phyloP scores from a whole-genome alignment of 2,797 vertebrate species.

The Remorina albescens region DNA sequence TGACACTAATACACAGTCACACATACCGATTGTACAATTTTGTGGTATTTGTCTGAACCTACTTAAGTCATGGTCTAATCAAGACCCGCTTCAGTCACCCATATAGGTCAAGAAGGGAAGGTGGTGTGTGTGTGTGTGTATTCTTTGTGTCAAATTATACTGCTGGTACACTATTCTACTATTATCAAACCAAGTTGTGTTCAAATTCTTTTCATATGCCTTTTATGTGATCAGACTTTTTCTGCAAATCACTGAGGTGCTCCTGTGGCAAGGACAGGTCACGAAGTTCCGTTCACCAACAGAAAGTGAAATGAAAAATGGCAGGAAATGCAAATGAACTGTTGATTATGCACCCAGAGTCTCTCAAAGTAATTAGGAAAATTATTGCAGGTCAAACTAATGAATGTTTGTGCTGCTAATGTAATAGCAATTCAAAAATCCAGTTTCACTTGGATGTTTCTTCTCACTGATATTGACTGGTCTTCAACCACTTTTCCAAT shows the following conservation, averaged over 20 bases:
- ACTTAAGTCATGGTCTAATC: constrained; percentile 33
- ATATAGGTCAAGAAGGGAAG: constrained; percentile 8
- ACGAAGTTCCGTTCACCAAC: constrained; percentile 27
- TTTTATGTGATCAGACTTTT: too few relatives aligned
- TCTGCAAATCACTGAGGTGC: constrained; percentile 19
- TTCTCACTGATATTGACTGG: too few relatives aligned
- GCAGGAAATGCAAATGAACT: constrained; percentile 42
- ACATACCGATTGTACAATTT: constrained; percentile 19
- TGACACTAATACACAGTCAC: constrained; percentile 24
- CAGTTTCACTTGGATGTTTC: constrained; percentile 31
- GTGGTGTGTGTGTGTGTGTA: not conserved
- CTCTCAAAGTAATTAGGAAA: constrained; percentile 48
- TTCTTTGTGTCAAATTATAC: not conserved
- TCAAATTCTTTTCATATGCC: not conserved
- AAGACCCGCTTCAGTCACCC: constrained; percentile 25
- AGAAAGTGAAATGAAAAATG: constrained; percentile 48
- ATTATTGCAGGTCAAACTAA: constrained; percentile 46
- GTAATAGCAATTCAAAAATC: constrained; percentile 32
- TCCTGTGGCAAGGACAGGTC: constrained; percentile 49
- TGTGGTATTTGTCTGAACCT: constrained; percentile 26
- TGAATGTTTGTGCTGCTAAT: constrained; percentile 29
- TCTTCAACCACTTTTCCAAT: not conserved
- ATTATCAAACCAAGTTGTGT: not conserved
- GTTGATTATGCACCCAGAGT: constrained; percentile 44
- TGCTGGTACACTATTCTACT: not conserved